Evolutionary conservation across 1,140 invertebrate genomes (phyloP).

Genomic region (Heliconius melpomene): DNA sequence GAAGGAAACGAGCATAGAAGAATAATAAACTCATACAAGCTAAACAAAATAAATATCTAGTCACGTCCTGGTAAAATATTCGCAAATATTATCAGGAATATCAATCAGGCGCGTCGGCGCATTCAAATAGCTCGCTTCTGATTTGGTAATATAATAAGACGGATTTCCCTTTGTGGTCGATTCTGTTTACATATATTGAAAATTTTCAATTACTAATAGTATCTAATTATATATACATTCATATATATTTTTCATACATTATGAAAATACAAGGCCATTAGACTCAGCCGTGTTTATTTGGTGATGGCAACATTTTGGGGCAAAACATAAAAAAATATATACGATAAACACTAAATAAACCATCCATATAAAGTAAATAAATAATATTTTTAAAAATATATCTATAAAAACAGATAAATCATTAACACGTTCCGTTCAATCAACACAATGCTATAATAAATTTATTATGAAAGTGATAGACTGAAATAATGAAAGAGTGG

Average conservation of each 20-base stretch:
- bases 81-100: slow-evolving; percentile 55
- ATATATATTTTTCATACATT: too few relatives aligned
- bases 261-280: neutral
- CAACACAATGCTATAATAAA: slow-evolving; percentile 2
- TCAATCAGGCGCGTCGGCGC: slow-evolving; percentile 51
- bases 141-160: slow-evolving; percentile 41
- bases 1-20: too few relatives aligned
- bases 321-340: too few relatives aligned
- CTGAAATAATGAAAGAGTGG: slow-evolving; percentile 33
- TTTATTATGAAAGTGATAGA: slow-evolving; percentile 13
- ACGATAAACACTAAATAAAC: too few relatives aligned
- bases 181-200: neutral
- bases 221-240: too few relatives aligned
- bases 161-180: slow-evolving; percentile 17
- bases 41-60: slow-evolving; percentile 32
- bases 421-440: neutral
- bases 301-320: too few relatives aligned
- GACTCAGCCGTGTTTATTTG: too few relatives aligned
- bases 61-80: slow-evolving; percentile 58
- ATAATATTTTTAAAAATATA: neutral
- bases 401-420: neutral
- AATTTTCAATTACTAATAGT: too few relatives aligned
- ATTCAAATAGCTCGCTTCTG: slow-evolving; percentile 38
- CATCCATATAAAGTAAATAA: too few relatives aligned
- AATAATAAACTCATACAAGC: neutral